A percentile compares a stretch with the other conserved stretches of the same genome.
phyloP scores from a whole-genome alignment of 2,113 vertebrate genomes.

The Semicossyphus pulcher region DNA sequence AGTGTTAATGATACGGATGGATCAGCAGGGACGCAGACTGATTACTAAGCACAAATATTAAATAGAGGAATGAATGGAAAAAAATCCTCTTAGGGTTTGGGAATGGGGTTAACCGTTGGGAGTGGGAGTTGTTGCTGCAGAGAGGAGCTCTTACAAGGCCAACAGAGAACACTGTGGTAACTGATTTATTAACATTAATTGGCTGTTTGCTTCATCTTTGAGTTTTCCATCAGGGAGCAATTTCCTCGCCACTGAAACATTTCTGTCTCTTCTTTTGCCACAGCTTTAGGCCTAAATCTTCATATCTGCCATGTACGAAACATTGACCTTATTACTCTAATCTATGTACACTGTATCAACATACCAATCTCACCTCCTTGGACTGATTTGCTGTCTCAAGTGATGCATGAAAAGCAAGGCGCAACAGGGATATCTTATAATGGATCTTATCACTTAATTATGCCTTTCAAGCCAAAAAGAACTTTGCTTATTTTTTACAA shows the following conservation, averaged over 20 bases:
- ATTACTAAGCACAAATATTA: constrained; percentile 40
- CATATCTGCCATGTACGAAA: background rate
- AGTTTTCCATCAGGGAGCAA: constrained; percentile 7
- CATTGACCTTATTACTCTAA: background rate
- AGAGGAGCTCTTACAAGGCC: background rate
- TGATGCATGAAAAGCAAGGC: background rate
- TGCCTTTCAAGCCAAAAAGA: background rate
- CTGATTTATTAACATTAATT: constrained; percentile 39
- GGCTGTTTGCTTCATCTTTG: background rate
- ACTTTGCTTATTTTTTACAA: background rate
- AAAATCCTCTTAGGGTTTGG: constrained; percentile 31
- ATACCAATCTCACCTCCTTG: background rate
- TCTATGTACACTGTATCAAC: background rate
- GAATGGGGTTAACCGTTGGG: background rate
- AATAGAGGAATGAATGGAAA: constrained; percentile 1
- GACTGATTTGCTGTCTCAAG: background rate
- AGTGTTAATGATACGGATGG: constrained; percentile 26
- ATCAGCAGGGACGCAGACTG: constrained; percentile 12
- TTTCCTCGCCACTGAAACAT: background rate
- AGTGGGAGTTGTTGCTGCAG: background rate
- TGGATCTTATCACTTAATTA: background rate
- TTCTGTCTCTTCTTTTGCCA: background rate
- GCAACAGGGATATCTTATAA: background rate
- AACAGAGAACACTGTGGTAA: background rate
- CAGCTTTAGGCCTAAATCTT: background rate